Conservation (phyloP, 1,140 invertebrate genomes). For the Ganaspis sp. region DNA sequence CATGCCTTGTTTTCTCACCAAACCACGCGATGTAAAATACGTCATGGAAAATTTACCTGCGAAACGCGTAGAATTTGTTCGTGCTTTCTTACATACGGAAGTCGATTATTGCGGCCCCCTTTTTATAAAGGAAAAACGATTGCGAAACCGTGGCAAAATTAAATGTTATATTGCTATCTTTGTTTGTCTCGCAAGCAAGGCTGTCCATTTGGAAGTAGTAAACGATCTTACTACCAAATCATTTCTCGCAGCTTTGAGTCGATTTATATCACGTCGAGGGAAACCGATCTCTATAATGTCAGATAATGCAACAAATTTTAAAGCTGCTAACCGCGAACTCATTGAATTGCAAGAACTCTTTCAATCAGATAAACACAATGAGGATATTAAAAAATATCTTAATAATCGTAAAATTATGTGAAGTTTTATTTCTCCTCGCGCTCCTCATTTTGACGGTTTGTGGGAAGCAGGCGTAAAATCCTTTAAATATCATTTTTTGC, state of each 20-base stretch:
- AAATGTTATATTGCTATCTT: not conserved
- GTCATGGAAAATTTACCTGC: conserved; percentile 7
- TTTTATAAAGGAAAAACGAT: conserved; percentile 15
- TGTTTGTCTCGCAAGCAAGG: not conserved
- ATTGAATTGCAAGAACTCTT: not conserved
- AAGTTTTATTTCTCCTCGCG: conserved; percentile 22
- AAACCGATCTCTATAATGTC: conserved; percentile 1
- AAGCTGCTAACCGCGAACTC: not conserved
- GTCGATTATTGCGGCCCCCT: conserved; percentile 13
- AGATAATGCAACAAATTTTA: conserved; percentile 30
- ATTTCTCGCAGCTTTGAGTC: not conserved
- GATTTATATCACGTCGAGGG: not conserved
- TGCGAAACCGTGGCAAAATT: not conserved
- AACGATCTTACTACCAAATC: conserved; percentile 7
- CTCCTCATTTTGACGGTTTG: conserved; percentile 53
- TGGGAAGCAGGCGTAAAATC: too few species aligned
- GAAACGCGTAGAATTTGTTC: not conserved
- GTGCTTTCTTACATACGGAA: conserved; percentile 1
- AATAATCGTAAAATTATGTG: not conserved
- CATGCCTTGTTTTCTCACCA: not conserved
- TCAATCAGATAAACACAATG: not conserved
- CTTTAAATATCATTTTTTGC: conserved; percentile 53
- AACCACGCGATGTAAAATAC: not conserved
- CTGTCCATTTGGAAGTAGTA: conserved; percentile 1
- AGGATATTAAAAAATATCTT: not conserved